Conservation (phyloP, 1,140 invertebrate species). For the Parapsyche elsis region DNA sequence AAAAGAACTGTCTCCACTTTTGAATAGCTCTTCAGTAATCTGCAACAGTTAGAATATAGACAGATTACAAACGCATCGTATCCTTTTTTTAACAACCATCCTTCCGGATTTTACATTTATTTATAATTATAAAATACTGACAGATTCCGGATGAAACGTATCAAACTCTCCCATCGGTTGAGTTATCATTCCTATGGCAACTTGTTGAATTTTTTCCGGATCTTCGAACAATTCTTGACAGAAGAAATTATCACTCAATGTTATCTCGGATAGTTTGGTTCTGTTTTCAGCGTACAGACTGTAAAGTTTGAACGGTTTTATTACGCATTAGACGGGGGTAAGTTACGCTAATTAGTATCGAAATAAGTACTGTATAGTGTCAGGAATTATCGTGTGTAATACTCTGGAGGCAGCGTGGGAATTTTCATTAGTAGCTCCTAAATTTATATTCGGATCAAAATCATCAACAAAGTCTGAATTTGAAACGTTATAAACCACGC, state of each 20-base stretch:
- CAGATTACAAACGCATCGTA: neutral
- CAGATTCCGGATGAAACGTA: neutral
- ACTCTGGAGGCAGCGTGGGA: neutral
- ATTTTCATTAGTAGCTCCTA: neutral
- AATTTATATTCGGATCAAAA: neutral
- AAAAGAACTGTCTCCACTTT: neutral
- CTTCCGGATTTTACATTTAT: no score
- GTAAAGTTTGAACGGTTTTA: neutral
- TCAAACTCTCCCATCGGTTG: constrained; percentile 16
- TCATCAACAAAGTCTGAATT: neutral
- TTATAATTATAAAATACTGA: constrained; percentile 19
- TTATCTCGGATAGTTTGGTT: neutral
- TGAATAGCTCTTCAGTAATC: constrained; percentile 28
- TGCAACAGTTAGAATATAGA: neutral
- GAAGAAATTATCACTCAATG: neutral
- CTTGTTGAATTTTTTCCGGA: neutral
- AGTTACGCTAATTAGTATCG: no score
- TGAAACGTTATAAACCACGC: neutral
- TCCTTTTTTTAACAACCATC: no score
- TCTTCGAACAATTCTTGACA: constrained; percentile 4
- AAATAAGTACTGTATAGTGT: neutral
- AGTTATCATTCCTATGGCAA: constrained; percentile 16
- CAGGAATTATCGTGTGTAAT: neutral
- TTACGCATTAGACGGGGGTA: no score
- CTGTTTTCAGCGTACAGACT: neutral